These are phyloP conservation scores for Esox niger DNA, from an alignment of 2,113 vertebrate species.

Conservation along the genomic window DNA sequence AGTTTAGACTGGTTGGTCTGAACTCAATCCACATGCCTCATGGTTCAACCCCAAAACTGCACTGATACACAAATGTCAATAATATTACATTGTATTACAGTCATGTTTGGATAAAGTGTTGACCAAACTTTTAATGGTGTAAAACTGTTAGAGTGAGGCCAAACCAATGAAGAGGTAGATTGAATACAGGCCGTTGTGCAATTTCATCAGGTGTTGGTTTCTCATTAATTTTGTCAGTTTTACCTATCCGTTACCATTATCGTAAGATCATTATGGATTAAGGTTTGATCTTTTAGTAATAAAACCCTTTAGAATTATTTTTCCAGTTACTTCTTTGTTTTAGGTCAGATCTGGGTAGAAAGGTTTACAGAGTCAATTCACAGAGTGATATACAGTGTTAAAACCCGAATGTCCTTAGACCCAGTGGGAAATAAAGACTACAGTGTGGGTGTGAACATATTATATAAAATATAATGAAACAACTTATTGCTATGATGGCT, in stretches of 20 bases:
- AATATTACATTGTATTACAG: not conserved
- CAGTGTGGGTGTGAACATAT: not conserved
- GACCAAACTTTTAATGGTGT: not conserved
- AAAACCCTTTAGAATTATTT: constrained; percentile 9
- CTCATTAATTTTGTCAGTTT: constrained; percentile 73
- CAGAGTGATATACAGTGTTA: not conserved
- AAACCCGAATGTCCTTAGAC: not conserved
- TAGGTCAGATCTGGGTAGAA: constrained; percentile 4
- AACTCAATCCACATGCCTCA: not conserved
- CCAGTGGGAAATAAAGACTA: not conserved
- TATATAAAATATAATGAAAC: not conserved
- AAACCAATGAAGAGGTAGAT: not conserved
- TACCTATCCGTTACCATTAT: constrained; percentile 59
- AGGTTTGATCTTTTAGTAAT: constrained; percentile 71
- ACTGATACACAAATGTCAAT: not conserved
- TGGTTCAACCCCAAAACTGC: not conserved
- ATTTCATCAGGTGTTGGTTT: constrained; percentile 72
- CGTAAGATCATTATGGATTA: constrained; percentile 66
- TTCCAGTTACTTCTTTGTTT: not conserved
- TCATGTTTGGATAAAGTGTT: not conserved
- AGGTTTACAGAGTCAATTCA: not conserved
- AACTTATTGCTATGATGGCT: not conserved
- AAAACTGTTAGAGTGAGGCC: not conserved
- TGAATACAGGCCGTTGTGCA: constrained; percentile 61
- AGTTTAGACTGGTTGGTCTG: constrained; percentile 62